Evolutionary conservation across 2,797 vertebrate genomes (phyloP).

Genomic region (Pseudochaenichthys georgianus): DNA sequence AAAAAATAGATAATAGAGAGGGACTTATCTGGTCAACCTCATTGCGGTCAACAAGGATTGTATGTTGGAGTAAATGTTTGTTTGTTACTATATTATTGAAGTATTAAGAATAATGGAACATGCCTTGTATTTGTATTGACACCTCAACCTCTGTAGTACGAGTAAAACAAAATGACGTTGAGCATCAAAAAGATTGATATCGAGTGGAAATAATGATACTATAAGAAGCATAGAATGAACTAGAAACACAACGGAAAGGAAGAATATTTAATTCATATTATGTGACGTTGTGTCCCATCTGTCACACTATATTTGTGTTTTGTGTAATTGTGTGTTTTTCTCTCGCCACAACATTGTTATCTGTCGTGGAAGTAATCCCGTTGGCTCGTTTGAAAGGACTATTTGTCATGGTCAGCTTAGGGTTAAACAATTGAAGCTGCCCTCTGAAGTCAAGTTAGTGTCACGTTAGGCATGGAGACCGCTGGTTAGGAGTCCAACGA

Average conservation of each 20-base stretch:
- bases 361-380: constrained; percentile 63
- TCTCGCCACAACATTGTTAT: constrained; percentile 37
- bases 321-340: constrained; percentile 11
- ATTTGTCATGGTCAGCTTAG: constrained; percentile 75
- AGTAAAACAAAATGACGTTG: background rate
- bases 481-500: constrained; percentile 42
- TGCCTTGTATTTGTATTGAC: no score
- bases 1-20: no score
- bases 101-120: no score
- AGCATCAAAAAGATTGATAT: background rate
- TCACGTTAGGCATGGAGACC: constrained; percentile 63
- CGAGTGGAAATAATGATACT: background rate
- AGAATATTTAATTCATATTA: background rate
- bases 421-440: constrained; percentile 73
- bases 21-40: no score
- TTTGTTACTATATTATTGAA: no score
- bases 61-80: no score
- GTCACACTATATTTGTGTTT: constrained; percentile 8
- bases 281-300: background rate
- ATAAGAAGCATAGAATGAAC: background rate
- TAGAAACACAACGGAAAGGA: background rate
- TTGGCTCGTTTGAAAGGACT: constrained; percentile 58
- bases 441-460: constrained; percentile 69
- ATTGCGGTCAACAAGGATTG: no score
- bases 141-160: no score